Conservation (phyloP, 2,113 vertebrate genomes). For the Periophthalmus modestus region DNA sequence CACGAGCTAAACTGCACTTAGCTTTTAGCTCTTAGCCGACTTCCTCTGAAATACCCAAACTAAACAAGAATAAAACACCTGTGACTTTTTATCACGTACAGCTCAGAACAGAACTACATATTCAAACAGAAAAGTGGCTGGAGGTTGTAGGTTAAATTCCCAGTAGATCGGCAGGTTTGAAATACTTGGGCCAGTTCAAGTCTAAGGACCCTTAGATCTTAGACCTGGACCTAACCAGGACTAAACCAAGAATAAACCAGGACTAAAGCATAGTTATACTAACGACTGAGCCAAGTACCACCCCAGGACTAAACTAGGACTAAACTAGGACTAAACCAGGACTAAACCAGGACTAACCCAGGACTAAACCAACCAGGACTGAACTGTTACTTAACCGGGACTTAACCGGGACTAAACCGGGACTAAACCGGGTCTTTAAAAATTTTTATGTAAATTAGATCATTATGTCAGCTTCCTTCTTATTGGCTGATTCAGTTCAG, state of each 20-base stretch:
- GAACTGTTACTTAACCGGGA: too few relatives aligned
- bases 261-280: background rate
- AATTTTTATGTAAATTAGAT: background rate
- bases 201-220: background rate
- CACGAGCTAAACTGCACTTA: conserved; percentile 42
- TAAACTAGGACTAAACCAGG: background rate
- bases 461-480: background rate
- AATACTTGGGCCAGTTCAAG: too few relatives aligned
- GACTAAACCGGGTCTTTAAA: too few relatives aligned
- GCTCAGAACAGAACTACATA: too few relatives aligned
- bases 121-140: background rate
- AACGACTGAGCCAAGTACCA: background rate
- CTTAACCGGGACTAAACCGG: too few relatives aligned
- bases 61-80: conserved; percentile 11
- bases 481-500: conserved; percentile 35
- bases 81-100: background rate
- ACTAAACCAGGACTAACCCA: background rate
- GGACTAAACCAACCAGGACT: too few relatives aligned
- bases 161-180: too few relatives aligned
- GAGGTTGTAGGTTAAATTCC: too few relatives aligned
- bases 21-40: conserved; percentile 19
- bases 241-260: background rate
- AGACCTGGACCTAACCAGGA: background rate
- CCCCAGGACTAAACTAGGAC: too few relatives aligned
- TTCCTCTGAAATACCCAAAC: conserved; percentile 43